These are phyloP conservation scores for Bombylius discolor DNA, from an alignment of 2,888 invertebrate species.

Conservation along the genomic window DNA sequence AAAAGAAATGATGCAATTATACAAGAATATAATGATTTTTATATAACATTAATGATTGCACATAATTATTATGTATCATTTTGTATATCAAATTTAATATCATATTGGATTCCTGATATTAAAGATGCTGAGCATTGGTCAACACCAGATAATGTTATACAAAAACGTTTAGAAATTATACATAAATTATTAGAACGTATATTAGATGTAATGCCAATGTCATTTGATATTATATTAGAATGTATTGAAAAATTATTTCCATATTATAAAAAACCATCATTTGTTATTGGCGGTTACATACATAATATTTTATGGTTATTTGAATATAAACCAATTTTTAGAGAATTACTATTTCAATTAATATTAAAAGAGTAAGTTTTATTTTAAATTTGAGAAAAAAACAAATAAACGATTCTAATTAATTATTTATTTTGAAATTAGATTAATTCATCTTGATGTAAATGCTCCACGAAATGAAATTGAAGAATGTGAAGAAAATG, in stretches of 20 bases:
- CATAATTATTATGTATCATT: slow-evolving; percentile 51
- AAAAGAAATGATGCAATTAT: slow-evolving; percentile 35
- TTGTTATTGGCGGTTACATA: slow-evolving; percentile 59
- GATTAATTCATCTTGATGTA: too few relatives aligned
- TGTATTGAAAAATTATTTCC: slow-evolving; percentile 57
- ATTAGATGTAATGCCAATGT: slow-evolving; percentile 43
- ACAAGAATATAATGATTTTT: slow-evolving; percentile 46
- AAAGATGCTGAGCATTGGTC: slow-evolving; percentile 46
- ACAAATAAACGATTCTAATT: too few relatives aligned
- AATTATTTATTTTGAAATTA: too few relatives aligned
- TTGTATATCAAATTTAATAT: slow-evolving; percentile 47
- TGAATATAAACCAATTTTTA: slow-evolving; percentile 58
- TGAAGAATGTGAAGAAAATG: too few relatives aligned
- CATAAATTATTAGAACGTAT: slow-evolving; percentile 42
- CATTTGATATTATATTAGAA: slow-evolving; percentile 53
- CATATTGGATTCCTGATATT: slow-evolving; percentile 43
- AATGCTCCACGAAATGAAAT: too few relatives aligned
- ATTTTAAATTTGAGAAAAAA: too few relatives aligned
- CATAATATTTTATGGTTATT: slow-evolving; percentile 65
- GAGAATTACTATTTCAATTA: slow-evolving; percentile 55
- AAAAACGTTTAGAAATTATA: slow-evolving; percentile 48
- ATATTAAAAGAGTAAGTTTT: slow-evolving; percentile 59
- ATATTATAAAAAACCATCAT: slow-evolving; percentile 55
- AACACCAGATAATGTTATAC: slow-evolving; percentile 41
- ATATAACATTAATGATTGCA: slow-evolving; percentile 53